phyloP scores from a whole-genome alignment of 2,888 invertebrate species.

The Parnassius mnemosyne region DNA sequence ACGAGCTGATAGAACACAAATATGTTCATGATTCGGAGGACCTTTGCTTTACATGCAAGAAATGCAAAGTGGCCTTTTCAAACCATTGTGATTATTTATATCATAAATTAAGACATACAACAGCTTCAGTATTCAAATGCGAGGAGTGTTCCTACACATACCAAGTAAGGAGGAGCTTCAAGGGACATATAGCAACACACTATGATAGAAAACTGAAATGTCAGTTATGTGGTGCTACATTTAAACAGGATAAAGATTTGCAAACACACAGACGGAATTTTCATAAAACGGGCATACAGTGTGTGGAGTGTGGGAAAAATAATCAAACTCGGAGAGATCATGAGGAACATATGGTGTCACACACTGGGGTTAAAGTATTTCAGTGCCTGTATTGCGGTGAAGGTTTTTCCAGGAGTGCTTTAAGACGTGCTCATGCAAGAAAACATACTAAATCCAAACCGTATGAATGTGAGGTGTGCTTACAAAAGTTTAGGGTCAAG shows the following conservation, averaged over 20 bases:
- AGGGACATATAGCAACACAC: slow-evolving; percentile 37
- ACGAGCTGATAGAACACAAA: slow-evolving; percentile 38
- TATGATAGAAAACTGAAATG: slow-evolving; percentile 30
- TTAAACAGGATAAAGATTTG: slow-evolving; percentile 8
- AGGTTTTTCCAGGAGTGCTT: slow-evolving; percentile 27
- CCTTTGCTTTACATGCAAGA: slow-evolving; percentile 32
- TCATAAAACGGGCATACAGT: slow-evolving; percentile 18
- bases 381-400: slow-evolving; percentile 46
- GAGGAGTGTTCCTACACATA: slow-evolving; percentile 34
- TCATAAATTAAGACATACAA: slow-evolving; percentile 35
- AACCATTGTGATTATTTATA: slow-evolving; percentile 37
- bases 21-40: slow-evolving; percentile 32
- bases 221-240: background rate
- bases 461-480: slow-evolving; percentile 36
- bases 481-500: slow-evolving; percentile 22
- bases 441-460: slow-evolving; percentile 36
- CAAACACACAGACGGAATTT: slow-evolving; percentile 5
- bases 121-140: slow-evolving; percentile 29
- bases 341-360: slow-evolving; percentile 35
- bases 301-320: slow-evolving; percentile 31
- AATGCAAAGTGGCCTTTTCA: slow-evolving; percentile 39
- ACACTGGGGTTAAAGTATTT: slow-evolving; percentile 38
- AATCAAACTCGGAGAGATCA: background rate
- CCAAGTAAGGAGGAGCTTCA: slow-evolving; percentile 20
- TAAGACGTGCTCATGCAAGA: slow-evolving; percentile 32